Evolutionary conservation across 2,113 vertebrate species (phyloP).

Genomic region (Sialia sialis): DNA sequence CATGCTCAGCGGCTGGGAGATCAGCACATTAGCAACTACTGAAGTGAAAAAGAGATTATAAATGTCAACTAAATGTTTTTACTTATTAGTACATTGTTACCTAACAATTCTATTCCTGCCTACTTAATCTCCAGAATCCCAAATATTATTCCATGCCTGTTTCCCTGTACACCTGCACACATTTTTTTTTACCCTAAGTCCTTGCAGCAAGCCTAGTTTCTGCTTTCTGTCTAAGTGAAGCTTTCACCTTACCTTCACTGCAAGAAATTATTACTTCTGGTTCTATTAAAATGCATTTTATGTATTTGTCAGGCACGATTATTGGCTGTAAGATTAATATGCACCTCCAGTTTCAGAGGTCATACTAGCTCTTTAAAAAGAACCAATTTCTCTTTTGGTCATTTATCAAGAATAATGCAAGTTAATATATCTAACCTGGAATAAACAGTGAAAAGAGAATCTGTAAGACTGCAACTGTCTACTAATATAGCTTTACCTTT

Average conservation of each 20-base stretch:
- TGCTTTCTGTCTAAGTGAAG: neutral
- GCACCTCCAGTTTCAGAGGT: neutral
- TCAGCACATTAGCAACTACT: neutral
- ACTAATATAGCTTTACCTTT: neutral
- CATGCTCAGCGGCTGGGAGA: neutral
- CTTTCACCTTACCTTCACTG: constrained; percentile 12
- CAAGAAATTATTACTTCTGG: neutral
- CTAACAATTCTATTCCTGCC: neutral
- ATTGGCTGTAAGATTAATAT: constrained; percentile 39
- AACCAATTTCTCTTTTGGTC: neutral
- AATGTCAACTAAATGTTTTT: neutral
- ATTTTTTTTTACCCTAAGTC: neutral
- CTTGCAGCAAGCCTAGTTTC: neutral
- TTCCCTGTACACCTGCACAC: neutral
- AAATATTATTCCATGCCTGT: neutral
- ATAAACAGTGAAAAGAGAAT: neutral
- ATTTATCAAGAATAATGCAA: neutral
- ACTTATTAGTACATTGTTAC: neutral
- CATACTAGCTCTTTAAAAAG: neutral
- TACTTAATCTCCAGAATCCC: neutral
- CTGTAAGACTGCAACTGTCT: neutral
- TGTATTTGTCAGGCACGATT: constrained; percentile 8
- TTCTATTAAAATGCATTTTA: constrained; percentile 22
- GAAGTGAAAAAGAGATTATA: neutral
- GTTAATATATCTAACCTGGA: neutral